Evolutionary conservation across 2,888 invertebrate genomes (phyloP).

Genomic region (Hyposoter dolosus): DNA sequence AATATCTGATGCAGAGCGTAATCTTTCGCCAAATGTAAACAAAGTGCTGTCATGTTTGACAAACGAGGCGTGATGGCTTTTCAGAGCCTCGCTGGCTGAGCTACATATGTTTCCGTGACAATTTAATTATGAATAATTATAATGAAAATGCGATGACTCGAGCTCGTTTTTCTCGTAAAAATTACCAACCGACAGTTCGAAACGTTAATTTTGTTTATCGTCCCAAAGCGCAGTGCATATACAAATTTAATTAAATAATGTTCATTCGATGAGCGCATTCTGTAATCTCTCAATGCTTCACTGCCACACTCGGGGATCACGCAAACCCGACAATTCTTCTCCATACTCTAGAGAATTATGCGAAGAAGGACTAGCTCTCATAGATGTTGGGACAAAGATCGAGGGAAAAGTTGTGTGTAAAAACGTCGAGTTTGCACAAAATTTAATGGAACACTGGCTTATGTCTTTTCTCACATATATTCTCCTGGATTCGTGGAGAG

Average conservation of each 20-base stretch:
- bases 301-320: not conserved
- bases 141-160: not conserved
- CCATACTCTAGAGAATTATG: constrained; percentile 10
- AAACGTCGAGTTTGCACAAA: constrained; percentile 62
- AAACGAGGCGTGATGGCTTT: constrained; percentile 54
- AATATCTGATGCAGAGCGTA: constrained; percentile 42
- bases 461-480: not conserved
- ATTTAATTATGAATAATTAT: constrained; percentile 31
- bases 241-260: constrained; percentile 2
- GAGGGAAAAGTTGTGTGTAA: constrained; percentile 15
- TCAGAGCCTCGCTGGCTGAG: not conserved
- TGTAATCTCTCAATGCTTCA: not conserved
- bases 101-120: not conserved
- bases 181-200: not conserved
- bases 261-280: not conserved
- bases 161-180: not conserved
- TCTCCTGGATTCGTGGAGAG: not conserved
- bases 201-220: not conserved
- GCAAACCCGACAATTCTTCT: constrained; percentile 4
- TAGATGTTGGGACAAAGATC: not conserved
- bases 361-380: constrained; percentile 10
- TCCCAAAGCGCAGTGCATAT: not conserved
- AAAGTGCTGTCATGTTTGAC: constrained; percentile 46
- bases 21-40: constrained; percentile 56
- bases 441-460: constrained; percentile 22